Conservation (phyloP, 1,140 invertebrate species). For the Diabrotica undecimpunctata region DNA sequence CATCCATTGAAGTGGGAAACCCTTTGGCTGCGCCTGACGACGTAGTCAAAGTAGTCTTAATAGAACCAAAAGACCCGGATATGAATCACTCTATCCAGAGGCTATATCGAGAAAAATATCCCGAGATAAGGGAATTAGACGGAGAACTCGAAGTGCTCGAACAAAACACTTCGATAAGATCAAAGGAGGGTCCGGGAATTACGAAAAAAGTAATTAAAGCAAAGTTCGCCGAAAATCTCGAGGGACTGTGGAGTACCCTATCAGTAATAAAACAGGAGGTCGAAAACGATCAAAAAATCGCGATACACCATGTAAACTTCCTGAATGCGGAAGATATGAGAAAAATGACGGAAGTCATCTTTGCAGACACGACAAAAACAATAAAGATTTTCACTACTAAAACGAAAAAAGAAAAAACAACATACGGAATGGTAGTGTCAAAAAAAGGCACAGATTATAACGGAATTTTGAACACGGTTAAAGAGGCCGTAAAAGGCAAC, state of each 20-base stretch:
- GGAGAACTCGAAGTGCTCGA: slow-evolving; percentile 15
- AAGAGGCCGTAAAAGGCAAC: neutral
- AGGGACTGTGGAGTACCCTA: slow-evolving; percentile 6
- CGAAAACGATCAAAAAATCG: neutral
- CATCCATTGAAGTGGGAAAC: slow-evolving; percentile 8
- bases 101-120: slow-evolving; percentile 16
- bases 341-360: slow-evolving; percentile 16
- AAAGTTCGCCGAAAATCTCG: neutral
- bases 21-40: slow-evolving; percentile 7
- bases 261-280: neutral
- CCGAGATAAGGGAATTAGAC: slow-evolving; percentile 6
- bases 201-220: slow-evolving; percentile 10
- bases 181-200: neutral
- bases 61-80: slow-evolving; percentile 14
- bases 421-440: too few species aligned
- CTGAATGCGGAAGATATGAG: neutral
- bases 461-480: neutral
- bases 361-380: neutral
- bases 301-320: slow-evolving; percentile 6
- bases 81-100: slow-evolving; percentile 19
- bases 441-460: slow-evolving; percentile 3
- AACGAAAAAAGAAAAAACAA: neutral
- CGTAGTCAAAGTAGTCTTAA: slow-evolving; percentile 17
- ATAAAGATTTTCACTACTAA: slow-evolving; percentile 12
- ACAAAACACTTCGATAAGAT: slow-evolving; percentile 10